phyloP scores from a whole-genome alignment of 2,888 invertebrate species.

The Zonitis immaculata region DNA sequence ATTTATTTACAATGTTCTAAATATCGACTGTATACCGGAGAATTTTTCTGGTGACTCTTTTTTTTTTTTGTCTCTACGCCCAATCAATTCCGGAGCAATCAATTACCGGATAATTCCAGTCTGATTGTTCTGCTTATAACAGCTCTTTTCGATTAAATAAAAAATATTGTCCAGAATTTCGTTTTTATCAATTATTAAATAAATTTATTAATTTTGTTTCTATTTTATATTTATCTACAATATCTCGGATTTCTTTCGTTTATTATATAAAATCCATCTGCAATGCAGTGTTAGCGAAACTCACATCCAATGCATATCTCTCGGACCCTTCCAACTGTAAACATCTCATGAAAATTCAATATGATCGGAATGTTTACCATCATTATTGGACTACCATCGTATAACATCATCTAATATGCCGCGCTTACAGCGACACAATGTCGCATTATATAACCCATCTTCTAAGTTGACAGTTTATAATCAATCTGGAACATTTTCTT shows the following conservation, averaged over 20 bases:
- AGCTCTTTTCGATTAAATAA: not conserved
- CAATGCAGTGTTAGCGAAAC: constrained; percentile 23
- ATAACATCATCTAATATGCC: constrained; percentile 21
- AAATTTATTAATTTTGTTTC: too few species aligned
- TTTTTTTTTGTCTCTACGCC: too few species aligned
- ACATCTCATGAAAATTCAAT: constrained; percentile 26
- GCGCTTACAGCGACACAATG: not conserved
- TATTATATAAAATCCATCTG: constrained; percentile 19
- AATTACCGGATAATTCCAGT: not conserved
- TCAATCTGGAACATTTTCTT: not conserved
- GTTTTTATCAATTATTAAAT: not conserved
- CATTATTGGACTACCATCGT: constrained; percentile 9
- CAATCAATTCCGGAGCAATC: not conserved
- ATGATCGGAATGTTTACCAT: constrained; percentile 21
- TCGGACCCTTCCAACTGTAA: constrained; percentile 15
- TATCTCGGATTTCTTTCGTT: constrained; percentile 8
- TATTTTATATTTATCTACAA: too few species aligned
- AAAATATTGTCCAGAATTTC: not conserved
- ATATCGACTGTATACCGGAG: not conserved
- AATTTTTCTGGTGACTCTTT: not conserved
- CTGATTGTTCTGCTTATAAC: not conserved
- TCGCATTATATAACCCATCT: constrained; percentile 1
- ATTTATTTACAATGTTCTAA: not conserved
- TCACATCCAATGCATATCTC: constrained; percentile 20
- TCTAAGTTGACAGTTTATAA: not conserved